These are phyloP conservation scores for Cotesia vestalis DNA, from an alignment of 1,140 invertebrate genomes.

Conservation along the genomic window DNA sequence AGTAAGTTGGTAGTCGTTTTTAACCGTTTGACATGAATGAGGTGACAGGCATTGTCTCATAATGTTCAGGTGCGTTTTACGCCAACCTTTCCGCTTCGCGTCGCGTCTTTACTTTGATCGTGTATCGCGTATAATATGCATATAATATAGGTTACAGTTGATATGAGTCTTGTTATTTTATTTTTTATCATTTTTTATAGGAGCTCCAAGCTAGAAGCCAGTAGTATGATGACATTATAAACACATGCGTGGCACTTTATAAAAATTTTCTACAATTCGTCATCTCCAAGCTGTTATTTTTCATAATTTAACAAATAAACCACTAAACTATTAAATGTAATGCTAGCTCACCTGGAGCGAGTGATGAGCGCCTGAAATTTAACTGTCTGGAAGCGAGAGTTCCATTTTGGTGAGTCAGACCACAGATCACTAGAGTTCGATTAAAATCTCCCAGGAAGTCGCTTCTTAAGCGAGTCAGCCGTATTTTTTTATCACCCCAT, in stretches of 20 bases:
- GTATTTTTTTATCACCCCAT: background rate
- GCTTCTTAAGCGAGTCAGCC: background rate
- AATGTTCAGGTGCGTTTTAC: slow-evolving; percentile 50
- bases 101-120: slow-evolving; percentile 24
- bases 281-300: too few relatives aligned
- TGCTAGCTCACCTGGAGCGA: background rate
- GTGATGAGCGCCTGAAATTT: slow-evolving; percentile 29
- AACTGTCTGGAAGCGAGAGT: slow-evolving; percentile 34
- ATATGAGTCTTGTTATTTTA: slow-evolving; percentile 18
- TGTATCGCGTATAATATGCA: background rate
- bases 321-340: background rate
- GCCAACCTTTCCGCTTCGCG: slow-evolving; percentile 37
- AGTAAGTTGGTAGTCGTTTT: slow-evolving; percentile 54
- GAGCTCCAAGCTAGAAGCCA: too few relatives aligned
- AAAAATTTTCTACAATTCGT: too few relatives aligned
- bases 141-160: too few relatives aligned
- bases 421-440: slow-evolving; percentile 27
- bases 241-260: too few relatives aligned
- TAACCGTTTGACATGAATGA: slow-evolving; percentile 59
- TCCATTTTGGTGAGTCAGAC: slow-evolving; percentile 53
- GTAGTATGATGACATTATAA: too few relatives aligned
- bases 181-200: slow-evolving; percentile 16
- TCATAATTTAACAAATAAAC: too few relatives aligned
- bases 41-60: slow-evolving; percentile 61
- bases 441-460: slow-evolving; percentile 28